Evolutionary conservation across 1,140 invertebrate species (phyloP).

Genomic region (Solenopsis fugax): DNA sequence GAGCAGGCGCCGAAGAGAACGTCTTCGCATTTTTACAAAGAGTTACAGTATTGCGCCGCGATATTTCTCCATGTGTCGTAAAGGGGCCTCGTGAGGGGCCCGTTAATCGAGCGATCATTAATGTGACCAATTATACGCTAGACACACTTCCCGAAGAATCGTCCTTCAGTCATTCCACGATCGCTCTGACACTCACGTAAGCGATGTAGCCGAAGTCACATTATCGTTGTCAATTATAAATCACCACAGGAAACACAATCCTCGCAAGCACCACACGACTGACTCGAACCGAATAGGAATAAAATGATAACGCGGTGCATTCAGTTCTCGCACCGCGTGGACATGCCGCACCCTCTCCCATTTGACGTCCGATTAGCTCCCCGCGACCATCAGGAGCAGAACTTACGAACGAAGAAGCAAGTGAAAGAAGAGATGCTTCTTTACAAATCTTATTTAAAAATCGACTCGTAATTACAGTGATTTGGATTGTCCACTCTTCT

Average conservation of each 20-base stretch:
- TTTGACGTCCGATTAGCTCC: constrained; percentile 20
- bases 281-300: constrained; percentile 68
- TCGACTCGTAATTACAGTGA: background rate
- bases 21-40: background rate
- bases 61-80: background rate
- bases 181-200: constrained; percentile 73
- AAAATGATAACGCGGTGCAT: constrained; percentile 44
- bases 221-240: constrained; percentile 75
- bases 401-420: constrained; percentile 23
- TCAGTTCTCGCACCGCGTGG: constrained; percentile 29
- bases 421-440: background rate
- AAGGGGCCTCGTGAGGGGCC: background rate
- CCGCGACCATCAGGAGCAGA: constrained; percentile 2
- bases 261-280: constrained; percentile 72
- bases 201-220: constrained; percentile 75
- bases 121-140: constrained; percentile 71
- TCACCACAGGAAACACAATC: constrained; percentile 71
- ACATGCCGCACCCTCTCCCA: constrained; percentile 73
- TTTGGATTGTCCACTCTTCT: background rate
- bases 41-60: background rate
- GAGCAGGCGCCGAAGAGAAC: constrained; percentile 14
- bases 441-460: background rate
- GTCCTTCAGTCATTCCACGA: constrained; percentile 73
- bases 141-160: constrained; percentile 66
- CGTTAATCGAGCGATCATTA: constrained; percentile 57